A percentile compares a stretch with the other conserved stretches of the same genome.
phyloP scores from a whole-genome alignment of 2,888 invertebrate species.

The Coenonympha arcania region DNA sequence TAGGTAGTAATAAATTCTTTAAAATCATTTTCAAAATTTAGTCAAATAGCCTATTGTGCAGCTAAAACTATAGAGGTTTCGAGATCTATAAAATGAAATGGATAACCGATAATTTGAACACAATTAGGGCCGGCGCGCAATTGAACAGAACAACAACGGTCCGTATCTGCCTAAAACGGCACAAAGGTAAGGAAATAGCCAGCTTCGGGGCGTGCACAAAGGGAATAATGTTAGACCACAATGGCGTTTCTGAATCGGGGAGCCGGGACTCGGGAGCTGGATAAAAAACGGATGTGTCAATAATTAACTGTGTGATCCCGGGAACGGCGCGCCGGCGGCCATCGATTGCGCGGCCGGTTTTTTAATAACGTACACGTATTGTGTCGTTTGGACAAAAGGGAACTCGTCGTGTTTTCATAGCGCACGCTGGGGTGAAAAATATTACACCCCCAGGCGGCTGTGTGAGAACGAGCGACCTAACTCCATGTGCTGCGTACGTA shows the following conservation, averaged over 20 bases:
- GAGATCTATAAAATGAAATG: constrained; percentile 33
- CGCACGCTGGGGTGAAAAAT: constrained; percentile 62
- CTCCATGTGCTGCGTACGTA: constrained; percentile 36
- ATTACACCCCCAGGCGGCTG: constrained; percentile 67
- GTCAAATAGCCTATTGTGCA: too few species aligned
- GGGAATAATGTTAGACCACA: constrained; percentile 58
- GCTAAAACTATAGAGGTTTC: too few species aligned
- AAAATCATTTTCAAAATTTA: too few species aligned
- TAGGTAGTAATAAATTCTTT: too few species aligned
- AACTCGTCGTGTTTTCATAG: constrained; percentile 55
- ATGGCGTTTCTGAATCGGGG: constrained; percentile 41
- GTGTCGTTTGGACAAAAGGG: constrained; percentile 54
- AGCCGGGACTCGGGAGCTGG: constrained; percentile 25
- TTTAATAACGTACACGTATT: constrained; percentile 45
- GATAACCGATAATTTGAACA: constrained; percentile 52
- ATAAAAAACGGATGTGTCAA: constrained; percentile 72
- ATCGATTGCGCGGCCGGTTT: constrained; percentile 55
- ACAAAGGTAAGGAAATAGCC: constrained; percentile 66
- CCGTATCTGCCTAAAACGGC: constrained; percentile 32
- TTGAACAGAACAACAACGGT: constrained; percentile 40
- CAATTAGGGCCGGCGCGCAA: constrained; percentile 34
- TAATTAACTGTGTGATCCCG: constrained; percentile 70
- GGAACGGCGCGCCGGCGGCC: constrained; percentile 62
- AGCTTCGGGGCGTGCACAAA: constrained; percentile 48
- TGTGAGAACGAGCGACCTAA: constrained; percentile 43